Percentiles rank a stretch among this genome's conserved stretches.
phyloP scores from a whole-genome alignment of 2,888 invertebrate genomes.

The Parapristionchus giblindavisi region DNA sequence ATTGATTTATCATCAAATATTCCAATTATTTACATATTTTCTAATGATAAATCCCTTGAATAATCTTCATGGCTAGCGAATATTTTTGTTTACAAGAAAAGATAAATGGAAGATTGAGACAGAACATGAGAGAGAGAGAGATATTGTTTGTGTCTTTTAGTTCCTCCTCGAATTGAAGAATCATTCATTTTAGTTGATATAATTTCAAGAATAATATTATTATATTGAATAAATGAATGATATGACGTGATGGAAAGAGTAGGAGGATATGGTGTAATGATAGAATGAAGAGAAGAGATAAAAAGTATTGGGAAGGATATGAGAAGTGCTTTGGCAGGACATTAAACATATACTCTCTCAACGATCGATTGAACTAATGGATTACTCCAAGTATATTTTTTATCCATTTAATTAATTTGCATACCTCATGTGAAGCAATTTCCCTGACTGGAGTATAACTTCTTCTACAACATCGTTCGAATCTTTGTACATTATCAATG shows the following conservation, averaged over 20 bases:
- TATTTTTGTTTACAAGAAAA: no score
- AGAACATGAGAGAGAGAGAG: no score
- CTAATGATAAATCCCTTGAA: neutral
- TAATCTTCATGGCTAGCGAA: no score
- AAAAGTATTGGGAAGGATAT: conserved; percentile 2
- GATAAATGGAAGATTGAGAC: no score
- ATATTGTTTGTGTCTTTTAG: no score
- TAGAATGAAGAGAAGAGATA: conserved; percentile 30
- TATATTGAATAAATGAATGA: conserved; percentile 15
- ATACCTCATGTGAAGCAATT: conserved; percentile 49
- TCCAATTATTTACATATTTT: neutral
- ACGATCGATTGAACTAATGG: neutral
- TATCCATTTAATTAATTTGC: neutral
- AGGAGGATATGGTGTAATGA: neutral
- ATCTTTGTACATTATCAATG: conserved; percentile 57
- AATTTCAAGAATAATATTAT: no score
- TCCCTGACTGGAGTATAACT: conserved; percentile 68
- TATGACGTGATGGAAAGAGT: neutral
- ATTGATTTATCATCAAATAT: neutral
- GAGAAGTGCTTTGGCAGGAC: neutral
- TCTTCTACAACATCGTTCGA: conserved; percentile 59
- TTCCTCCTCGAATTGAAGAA: no score
- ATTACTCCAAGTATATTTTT: no score
- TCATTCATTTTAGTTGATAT: no score
- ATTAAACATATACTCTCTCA: neutral